phyloP scores from a whole-genome alignment of 1,140 invertebrate genomes.

The Bactericera cockerelli region DNA sequence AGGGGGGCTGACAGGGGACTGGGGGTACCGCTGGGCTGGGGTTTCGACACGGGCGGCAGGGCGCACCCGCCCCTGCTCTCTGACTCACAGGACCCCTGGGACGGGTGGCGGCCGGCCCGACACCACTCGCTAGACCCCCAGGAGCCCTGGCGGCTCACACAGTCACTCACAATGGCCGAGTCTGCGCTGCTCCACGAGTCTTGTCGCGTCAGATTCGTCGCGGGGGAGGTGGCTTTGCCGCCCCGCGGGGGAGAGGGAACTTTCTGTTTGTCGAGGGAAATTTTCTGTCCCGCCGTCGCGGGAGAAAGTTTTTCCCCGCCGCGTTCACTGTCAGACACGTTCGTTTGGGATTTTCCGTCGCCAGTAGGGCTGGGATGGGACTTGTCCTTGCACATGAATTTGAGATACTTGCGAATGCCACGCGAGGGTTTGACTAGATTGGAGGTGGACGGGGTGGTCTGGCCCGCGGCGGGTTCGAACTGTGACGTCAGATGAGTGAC shows the following conservation, averaged over 20 bases:
- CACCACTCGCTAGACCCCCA: conserved; percentile 52
- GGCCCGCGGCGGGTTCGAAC: too few relatives aligned
- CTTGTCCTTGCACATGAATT: conserved; percentile 13
- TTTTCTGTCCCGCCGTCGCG: conserved; percentile 14
- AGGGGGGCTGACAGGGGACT: too few relatives aligned
- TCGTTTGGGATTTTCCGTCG: conserved; percentile 29
- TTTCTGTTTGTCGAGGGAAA: conserved; percentile 13
- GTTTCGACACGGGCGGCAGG: too few relatives aligned
- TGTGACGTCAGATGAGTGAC: too few relatives aligned
- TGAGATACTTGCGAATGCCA: too few relatives aligned
- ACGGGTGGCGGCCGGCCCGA: conserved; percentile 36
- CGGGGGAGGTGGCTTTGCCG: conserved; percentile 19
- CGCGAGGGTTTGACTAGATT: too few relatives aligned
- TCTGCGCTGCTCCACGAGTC: conserved; percentile 68
- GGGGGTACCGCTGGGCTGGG: too few relatives aligned
- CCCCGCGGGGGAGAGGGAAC: conserved; percentile 15
- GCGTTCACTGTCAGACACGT: conserved; percentile 24
- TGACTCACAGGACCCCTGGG: conserved; percentile 52
- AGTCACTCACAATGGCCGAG: conserved; percentile 46
- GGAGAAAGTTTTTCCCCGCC: conserved; percentile 26
- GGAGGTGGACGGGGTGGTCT: too few relatives aligned
- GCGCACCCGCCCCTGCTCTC: too few relatives aligned
- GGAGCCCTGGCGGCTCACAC: conserved; percentile 58
- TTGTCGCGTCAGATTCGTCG: conserved; percentile 34
- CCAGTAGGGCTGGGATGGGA: conserved; percentile 23